Base-by-base conservation (phyloP, 1,140 invertebrate genomes). In the Mycetomoellerius zeteki region DNA sequence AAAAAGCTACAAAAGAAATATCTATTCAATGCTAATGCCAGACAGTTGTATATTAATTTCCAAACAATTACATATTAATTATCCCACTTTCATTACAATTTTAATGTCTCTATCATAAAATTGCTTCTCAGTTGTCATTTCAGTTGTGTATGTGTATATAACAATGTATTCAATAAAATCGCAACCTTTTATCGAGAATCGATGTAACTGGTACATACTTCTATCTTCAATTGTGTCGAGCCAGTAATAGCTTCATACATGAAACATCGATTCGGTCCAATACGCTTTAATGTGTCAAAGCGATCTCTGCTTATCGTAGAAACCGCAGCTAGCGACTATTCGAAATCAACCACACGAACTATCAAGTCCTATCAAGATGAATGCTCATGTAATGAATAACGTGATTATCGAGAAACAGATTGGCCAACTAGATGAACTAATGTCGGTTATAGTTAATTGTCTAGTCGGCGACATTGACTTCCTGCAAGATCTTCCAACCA, bases 221-320 rank as follows among this genome's bases (percentile, higher is more conserved):
- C 30, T 21, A 27, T 33, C 67, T 73, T 80, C n/a, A 21, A 24
- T 43, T 43, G 1, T 43, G 10, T n/a, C 4, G 50, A 69, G 24
- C n/a, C 47, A 24, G 65, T 47, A 58, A 73, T 69, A 84, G 54
- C 56, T 73, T 84, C 69, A 62, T 73, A 67, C 67, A 82, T 84
- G 80, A 75, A 84, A 73, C 80, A 84, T 73, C 80, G 80, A 84
- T 84, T 73, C 65, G 27, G 19, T 82, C 54, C 80, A 73, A 84
- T 84, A 84, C 56, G 69, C 37, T 84, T 73, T 73, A 62, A 84
- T 75, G 69, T 60, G 54, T 84, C 80, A 84, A 84, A 84, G 80
- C 80, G 54, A 75, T 75, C 37, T 47, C n/a, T 73, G 80, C n/a
- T 64, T 54, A 65, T 67, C 77, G 47, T 54, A 65, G 62, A 24